A percentile compares a stretch with the other conserved stretches of the same genome.
Evolutionary conservation across 2,888 invertebrate genomes (phyloP).

Genomic region (Pasiphila rectangulata): DNA sequence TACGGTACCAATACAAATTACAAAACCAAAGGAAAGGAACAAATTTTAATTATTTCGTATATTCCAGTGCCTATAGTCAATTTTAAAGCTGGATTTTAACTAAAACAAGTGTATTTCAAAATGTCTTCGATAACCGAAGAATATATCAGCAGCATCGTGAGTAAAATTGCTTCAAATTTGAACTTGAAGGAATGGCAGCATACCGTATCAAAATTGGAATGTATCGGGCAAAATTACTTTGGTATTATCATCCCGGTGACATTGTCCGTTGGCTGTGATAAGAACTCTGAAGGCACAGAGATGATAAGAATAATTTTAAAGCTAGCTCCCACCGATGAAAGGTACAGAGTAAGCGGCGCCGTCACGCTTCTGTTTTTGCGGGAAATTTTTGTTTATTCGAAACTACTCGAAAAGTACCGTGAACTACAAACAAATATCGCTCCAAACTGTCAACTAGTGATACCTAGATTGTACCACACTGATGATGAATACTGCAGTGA

Average conservation of each 20-base stretch:
- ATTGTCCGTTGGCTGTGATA: slow-evolving; percentile 40
- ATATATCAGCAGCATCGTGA: slow-evolving; percentile 36
- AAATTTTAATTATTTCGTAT: background rate
- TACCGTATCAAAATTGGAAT: slow-evolving; percentile 46
- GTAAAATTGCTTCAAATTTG: slow-evolving; percentile 31
- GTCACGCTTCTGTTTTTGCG: slow-evolving; percentile 58
- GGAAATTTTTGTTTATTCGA: slow-evolving; percentile 63
- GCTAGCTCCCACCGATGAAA: slow-evolving; percentile 65
- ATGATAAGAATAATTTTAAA: slow-evolving; percentile 57
- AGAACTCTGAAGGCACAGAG: slow-evolving; percentile 23
- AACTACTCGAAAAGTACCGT: slow-evolving; percentile 48
- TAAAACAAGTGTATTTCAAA: slow-evolving; percentile 5
- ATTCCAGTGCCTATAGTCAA: background rate
- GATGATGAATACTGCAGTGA: slow-evolving; percentile 59
- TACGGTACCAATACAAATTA: too few relatives aligned
- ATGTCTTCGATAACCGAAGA: slow-evolving; percentile 40
- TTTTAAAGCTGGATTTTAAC: background rate
- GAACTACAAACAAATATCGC: slow-evolving; percentile 42
- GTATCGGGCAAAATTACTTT: slow-evolving; percentile 68
- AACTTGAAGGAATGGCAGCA: slow-evolving; percentile 42
- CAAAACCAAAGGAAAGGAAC: background rate
- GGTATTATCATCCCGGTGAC: slow-evolving; percentile 60
- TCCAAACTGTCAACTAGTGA: slow-evolving; percentile 34
- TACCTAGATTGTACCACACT: slow-evolving; percentile 57
- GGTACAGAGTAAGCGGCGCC: slow-evolving; percentile 65